Base-by-base conservation (phyloP, 2,113 vertebrate genomes). In the Edolisoma coerulescens region DNA sequence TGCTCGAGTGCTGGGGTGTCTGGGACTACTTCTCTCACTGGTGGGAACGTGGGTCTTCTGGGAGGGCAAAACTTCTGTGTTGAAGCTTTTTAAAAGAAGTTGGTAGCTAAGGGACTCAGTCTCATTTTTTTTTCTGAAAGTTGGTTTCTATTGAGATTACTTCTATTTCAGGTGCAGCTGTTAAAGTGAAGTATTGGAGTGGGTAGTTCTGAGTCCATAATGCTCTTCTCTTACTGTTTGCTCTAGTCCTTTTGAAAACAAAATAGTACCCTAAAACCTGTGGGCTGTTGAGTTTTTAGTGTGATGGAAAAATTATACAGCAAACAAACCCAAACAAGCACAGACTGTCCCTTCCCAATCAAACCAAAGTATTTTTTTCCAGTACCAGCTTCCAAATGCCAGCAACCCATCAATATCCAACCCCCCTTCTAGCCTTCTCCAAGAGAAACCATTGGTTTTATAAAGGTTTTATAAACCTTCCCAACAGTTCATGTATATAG, bases 21-120 rank as follows among this genome's bases (percentile, higher is more conserved):
- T 19, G 44, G 49, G 30, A 2, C 50, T 59, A 12, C 52, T 59
- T 67, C 0, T 0, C 16, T 49, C 13, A 16, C 41, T 4, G 0
- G 9, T 84, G 77, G 23, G 9, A 67, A 33, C 14, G 22, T 1
- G 1, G 10, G 13, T 35, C 14, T 47, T 67, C 44, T 84, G 47
- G 54, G 63, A 39, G 10, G 20, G 24, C 9, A 11, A 32, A 78
- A n/a, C 14, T 54, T 65, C 11, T 37, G 7, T 5, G 10, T 4
- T 42, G 41, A 69, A 42, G 27, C 23, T 80, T 47, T 88, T 30
- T 10, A 42, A 53, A 92, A 74, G 37, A 14, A 49, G 14, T 28
- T 79, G 30, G 32, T 49, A 30, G 44, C 26, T 67, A 21, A 41
- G 35, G 39, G 17, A 10, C 9, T 91, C 33, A 15, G 16, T 50